Conservation (phyloP, 2,888 invertebrate genomes). For the Orchesella flavescens region DNA sequence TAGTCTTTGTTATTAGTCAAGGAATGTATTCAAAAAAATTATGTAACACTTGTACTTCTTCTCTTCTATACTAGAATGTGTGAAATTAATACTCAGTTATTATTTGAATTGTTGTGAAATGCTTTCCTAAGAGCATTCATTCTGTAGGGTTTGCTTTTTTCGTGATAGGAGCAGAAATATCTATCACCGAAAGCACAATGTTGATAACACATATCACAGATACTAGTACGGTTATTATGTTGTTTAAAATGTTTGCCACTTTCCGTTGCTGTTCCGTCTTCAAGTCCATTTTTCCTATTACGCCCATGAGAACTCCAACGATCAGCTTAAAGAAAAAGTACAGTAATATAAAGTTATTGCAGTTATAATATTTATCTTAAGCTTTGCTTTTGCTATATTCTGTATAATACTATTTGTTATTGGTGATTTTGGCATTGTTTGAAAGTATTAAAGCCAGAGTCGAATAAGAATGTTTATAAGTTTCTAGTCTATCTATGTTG, state of each 20-base stretch:
- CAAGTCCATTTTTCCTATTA: conserved; percentile 87
- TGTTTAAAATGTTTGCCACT: conserved; percentile 84
- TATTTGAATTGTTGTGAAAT: too few species aligned
- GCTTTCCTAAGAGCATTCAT: too few species aligned
- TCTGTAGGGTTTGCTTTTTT: not conserved
- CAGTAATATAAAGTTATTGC: not conserved
- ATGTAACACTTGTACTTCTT: too few species aligned
- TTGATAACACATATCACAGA: conserved; percentile 87
- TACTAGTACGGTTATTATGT: conserved; percentile 84
- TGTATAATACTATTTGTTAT: too few species aligned
- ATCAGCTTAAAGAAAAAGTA: conserved; percentile 79
- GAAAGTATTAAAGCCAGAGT: too few species aligned
- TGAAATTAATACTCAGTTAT: too few species aligned
- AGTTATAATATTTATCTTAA: not conserved
- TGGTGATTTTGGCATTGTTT: too few species aligned
- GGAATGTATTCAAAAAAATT: too few species aligned
- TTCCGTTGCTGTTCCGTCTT: conserved; percentile 83
- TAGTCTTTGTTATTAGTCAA: too few species aligned
- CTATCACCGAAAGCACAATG: conserved; percentile 87
- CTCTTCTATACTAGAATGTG: too few species aligned
- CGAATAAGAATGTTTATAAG: not conserved
- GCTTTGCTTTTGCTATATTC: not conserved
- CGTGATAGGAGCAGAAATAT: conserved; percentile 23
- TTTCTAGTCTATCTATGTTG: not conserved
- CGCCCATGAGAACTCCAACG: conserved; percentile 86